phyloP scores from a whole-genome alignment of 2,888 invertebrate genomes.

The Drosophila lacicola region DNA sequence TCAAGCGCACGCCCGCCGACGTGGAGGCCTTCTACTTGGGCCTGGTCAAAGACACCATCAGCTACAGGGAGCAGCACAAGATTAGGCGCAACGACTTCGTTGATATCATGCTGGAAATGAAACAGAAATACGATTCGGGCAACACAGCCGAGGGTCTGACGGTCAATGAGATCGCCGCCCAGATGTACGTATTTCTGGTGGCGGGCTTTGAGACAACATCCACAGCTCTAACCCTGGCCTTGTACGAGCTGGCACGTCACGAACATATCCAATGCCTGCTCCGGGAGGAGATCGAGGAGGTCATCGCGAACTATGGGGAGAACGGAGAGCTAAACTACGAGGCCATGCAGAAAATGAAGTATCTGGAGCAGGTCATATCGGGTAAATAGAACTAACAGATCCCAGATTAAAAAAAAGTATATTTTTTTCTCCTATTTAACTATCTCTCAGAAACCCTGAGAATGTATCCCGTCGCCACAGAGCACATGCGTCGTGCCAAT shows the following conservation, averaged over 20 bases:
- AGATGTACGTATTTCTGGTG: constrained; percentile 79
- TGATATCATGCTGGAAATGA: constrained; percentile 82
- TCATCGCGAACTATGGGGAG: constrained; percentile 60
- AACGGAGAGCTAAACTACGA: constrained; percentile 83
- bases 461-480: constrained; percentile 86
- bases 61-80: constrained; percentile 71
- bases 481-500: constrained; percentile 77
- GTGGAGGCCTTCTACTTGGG: constrained; percentile 85
- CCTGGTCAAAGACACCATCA: constrained; percentile 67
- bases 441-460: constrained; percentile 85
- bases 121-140: constrained; percentile 66
- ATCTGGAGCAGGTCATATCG: constrained; percentile 85
- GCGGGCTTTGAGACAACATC: constrained; percentile 89
- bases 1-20: constrained; percentile 62
- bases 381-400: constrained; percentile 73
- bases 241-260: constrained; percentile 79
- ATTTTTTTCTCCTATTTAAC: neutral
- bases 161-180: constrained; percentile 81
- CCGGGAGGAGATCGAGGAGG: constrained; percentile 84
- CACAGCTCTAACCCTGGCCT: constrained; percentile 86
- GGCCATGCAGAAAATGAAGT: constrained; percentile 83
- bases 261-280: constrained; percentile 75
- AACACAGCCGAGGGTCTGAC: constrained; percentile 74
- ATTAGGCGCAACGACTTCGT: constrained; percentile 87
- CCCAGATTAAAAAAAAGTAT: no score